phyloP scores from a whole-genome alignment of 1,140 invertebrate species.

The Armadillidium nasatum region DNA sequence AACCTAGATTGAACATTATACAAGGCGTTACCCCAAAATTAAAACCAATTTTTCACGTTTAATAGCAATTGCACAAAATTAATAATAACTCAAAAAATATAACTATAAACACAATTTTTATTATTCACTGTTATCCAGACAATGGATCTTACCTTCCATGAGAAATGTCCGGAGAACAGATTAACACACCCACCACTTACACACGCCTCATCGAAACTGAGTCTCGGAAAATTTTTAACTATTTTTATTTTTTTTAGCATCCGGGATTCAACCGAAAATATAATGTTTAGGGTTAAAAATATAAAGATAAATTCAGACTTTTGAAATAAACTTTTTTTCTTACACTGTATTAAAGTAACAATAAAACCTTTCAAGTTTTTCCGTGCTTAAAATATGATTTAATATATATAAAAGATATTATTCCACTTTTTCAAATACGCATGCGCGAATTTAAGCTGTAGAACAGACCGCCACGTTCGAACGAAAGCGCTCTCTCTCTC shows the following conservation, averaged over 20 bases:
- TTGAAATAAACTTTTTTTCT: neutral
- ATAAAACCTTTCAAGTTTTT: too few species aligned
- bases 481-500: neutral
- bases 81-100: neutral
- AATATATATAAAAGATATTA: neutral
- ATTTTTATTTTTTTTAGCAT: constrained; percentile 5
- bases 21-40: neutral
- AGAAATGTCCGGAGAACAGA: constrained; percentile 2
- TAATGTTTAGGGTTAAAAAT: neutral
- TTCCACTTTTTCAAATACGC: neutral
- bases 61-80: neutral
- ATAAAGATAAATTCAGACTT: neutral
- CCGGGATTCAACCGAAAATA: neutral
- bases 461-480: neutral
- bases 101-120: neutral
- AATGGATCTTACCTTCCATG: neutral
- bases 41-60: neutral
- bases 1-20: neutral
- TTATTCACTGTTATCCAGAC: neutral
- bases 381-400: neutral
- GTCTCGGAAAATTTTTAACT: neutral
- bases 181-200: neutral
- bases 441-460: neutral
- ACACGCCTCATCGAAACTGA: neutral
- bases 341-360: too few species aligned